Base-by-base conservation (phyloP, 92 coral and sea anemone genomes). In the Epizoanthus illoricatus region DNA sequence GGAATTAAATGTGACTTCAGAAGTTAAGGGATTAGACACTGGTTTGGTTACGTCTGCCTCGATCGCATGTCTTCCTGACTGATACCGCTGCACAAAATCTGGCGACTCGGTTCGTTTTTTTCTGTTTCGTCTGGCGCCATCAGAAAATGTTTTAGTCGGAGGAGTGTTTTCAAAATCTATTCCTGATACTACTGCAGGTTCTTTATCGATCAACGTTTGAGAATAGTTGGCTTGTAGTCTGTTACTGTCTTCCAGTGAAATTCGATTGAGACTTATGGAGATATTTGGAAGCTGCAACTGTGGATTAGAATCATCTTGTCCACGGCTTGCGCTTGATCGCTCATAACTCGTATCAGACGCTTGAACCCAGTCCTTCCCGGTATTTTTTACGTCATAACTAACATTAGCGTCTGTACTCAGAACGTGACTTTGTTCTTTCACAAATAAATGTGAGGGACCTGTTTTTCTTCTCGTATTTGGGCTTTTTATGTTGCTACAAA, bases 281-380 rank as follows among this genome's bases (percentile, higher is more conserved):
- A 88, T 85, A 58, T 83, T 84, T 11, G 91, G 89, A 39, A 88
- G 71, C 71, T 84, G 91, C 49, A 65, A 68, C 56, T 84, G 57
- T 9, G 39, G 5, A 62, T 19, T 45, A 70, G 72, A 16, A 10
- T 64, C 71, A 59, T 41, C 21, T 5, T 4, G 58, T 13, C 70
- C 42, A 42, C 7, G 0, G 71, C 59, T 43, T 41, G 16, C 68
- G 36, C 17, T 7, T 41, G 28, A 36, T 3, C 49, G 55, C 5
- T 76, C 54, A 19, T 61, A n/a, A 28, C 15, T 41, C 36, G 56
- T 16, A 24, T 40, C 58, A 10, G 68, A 15, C 20, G 69, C 39
- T 8, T 76, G 81, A n/a, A 36, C 12, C 81, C 81, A 76, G 39
- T 60, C 41, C 5, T 6, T 39, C 20, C 45, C 71, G 43, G 40